These are phyloP conservation scores for Plagodis dolabraria DNA, from an alignment of 2,888 invertebrate genomes.

Conservation along the genomic window DNA sequence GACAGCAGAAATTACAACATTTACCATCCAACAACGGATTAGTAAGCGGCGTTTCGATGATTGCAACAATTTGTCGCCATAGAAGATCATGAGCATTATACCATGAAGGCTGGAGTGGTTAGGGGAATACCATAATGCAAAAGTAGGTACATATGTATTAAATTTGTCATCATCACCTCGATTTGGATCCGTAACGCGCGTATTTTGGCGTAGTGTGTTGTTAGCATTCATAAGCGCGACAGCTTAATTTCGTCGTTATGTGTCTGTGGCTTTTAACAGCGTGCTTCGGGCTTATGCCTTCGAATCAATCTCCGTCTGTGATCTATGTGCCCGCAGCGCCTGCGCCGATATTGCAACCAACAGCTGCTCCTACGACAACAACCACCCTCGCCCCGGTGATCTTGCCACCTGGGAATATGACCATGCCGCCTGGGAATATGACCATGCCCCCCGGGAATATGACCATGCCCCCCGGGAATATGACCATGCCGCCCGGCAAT, in stretches of 20 bases:
- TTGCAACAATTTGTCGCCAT: constrained; percentile 79
- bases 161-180: constrained; percentile 55
- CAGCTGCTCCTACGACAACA: constrained; percentile 51
- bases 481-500: constrained; percentile 20
- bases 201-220: constrained; percentile 19
- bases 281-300: constrained; percentile 73
- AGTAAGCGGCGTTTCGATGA: constrained; percentile 73
- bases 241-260: constrained; percentile 55
- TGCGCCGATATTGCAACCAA: constrained; percentile 69
- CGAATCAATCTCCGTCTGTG: constrained; percentile 55
- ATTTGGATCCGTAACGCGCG: constrained; percentile 36
- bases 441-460: constrained; percentile 11
- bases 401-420: constrained; percentile 16
- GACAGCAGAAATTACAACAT: constrained; percentile 56
- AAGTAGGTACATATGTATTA: constrained; percentile 68
- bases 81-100: constrained; percentile 68
- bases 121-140: constrained; percentile 75
- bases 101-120: constrained; percentile 81
- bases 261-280: constrained; percentile 81
- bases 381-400: constrained; percentile 15
- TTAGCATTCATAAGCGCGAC: constrained; percentile 22
- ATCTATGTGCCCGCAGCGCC: constrained; percentile 69
- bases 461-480: constrained; percentile 11
- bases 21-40: constrained; percentile 57
- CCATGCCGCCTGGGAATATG: constrained; percentile 13